Evolutionary conservation across 2,113 vertebrate genomes (phyloP), one percentile per base, ranked within the genome.

Genomic region (Catharus fuscescens): DNA sequence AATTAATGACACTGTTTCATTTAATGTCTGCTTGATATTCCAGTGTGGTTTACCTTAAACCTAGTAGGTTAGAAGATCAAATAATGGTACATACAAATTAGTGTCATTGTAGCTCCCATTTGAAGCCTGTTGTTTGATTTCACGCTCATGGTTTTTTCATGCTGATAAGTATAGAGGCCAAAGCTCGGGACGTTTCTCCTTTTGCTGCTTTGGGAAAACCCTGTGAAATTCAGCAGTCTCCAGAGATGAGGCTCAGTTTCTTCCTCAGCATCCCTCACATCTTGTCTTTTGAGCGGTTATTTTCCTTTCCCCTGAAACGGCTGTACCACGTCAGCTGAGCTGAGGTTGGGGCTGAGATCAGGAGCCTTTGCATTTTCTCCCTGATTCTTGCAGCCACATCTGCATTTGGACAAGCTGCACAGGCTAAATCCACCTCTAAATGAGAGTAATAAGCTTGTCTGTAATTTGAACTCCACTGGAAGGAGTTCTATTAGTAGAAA

Each of bases 21-120:
- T 95, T 95, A 96, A 96, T 60, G 79, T 90, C 95, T 96, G 74
- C 90, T 97, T 96, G 92, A 91, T 96, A 97, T 97, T 97, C 96
- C 77, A 57, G 36, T 54, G 93, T 80, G 81, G 91, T 96, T 97
- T 97, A 96, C 92, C 95, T 97, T 97, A 94, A 96, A 97, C 92
- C 92, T 93, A 84, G 86, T 90, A 96, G 89, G 97, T 96, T 94
- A 96, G 93, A 90, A 95, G 94, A 96, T 96, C 96, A 94, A 96
- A 96, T 95, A 97, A 93, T 10, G 50, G 74, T 91, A 91, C 95
- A 92, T 86, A 94, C 84, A 96, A 96, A 96, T 96, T 95, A 96
- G 90, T 95, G 91, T 86, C 88, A 61, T 52, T 80, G 87, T 82
- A 88, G 66, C 86, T 95, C 79, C 81, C 69, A 88, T 80, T 88